Evolutionary conservation across 2,888 invertebrate genomes (phyloP), one percentile per base, ranked within the genome.

Genomic region (Acrobasis suavella): DNA sequence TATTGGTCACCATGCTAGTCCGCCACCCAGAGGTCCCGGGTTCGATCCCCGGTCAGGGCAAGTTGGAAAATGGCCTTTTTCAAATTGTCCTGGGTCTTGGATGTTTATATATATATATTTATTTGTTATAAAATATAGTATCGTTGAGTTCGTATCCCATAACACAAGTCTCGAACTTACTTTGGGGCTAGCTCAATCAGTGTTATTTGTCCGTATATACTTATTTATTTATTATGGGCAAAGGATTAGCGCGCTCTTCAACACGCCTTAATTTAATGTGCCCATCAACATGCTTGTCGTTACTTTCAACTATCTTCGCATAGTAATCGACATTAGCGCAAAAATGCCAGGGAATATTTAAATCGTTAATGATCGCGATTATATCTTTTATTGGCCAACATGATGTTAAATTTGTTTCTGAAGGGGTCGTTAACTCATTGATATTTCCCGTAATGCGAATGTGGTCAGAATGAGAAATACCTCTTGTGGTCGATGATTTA

Each of bases 251-350:
- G 61, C 49, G 32, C 38, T 46, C 42, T 61, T 58, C 50, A 69
- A 64, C 69, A 69, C 64, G 62, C 68, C 70, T 74, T 67, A 68
- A 68, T 71, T 69, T 65, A 66, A 71, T 72, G 67, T 65, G 65
- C 69, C 65, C 64, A 66, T 69, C 69, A 74, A 72, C 69, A 67
- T 65, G 64, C 65, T 67, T 67, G 64, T 64, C 58, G 60, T 59
- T 32, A 61, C 54, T 17, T 32, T 15, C 0, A 14, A 16, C 37
- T 46, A 54, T 54, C 32, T 46, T 16, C 32, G 17, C 62, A 46
- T 59, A 32, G n/a, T 50, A 61, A 61, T 61, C 52, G 51, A 61
- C 38, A 32, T 60, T 39, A 37, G 16, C 60, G 42, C 52, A 22
- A 39, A 22, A 42, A 22, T 39, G 15, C 52, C 39, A 15, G 15